These are phyloP conservation scores for Intellagama lesueurii DNA, from an alignment of 2,797 vertebrate genomes.

Conservation along the genomic window DNA sequence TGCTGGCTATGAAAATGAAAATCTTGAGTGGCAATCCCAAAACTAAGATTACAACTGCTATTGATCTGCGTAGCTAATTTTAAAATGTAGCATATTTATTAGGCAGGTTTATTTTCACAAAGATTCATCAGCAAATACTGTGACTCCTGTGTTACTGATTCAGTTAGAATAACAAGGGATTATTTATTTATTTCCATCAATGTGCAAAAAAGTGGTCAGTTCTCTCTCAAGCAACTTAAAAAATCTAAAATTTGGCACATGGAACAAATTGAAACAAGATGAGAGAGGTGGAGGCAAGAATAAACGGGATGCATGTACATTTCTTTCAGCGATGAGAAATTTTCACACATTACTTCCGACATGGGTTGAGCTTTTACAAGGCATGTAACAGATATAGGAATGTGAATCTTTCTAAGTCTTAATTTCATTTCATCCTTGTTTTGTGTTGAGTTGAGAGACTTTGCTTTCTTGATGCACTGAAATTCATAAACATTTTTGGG, in stretches of 20 bases:
- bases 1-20: neutral
- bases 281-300: neutral
- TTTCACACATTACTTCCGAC: neutral
- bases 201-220: neutral
- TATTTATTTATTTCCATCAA: neutral
- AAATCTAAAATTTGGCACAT: neutral
- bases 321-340: neutral
- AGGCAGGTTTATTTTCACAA: slow-evolving; percentile 1
- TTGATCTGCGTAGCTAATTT: neutral
- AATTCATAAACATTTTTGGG: too few relatives aligned
- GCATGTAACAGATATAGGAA: too few relatives aligned
- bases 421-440: too few relatives aligned
- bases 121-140: neutral
- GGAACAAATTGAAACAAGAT: neutral
- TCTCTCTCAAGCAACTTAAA: neutral
- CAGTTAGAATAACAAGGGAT: neutral
- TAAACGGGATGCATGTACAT: neutral
- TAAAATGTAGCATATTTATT: slow-evolving; percentile 1
- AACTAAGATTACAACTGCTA: neutral
- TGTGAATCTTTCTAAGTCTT: too few relatives aligned
- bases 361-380: neutral
- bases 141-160: neutral
- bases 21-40: neutral
- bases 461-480: too few relatives aligned
- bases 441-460: too few relatives aligned